Evolutionary conservation across 2,888 invertebrate genomes (phyloP), one percentile per base, ranked within the genome.

Genomic region (Geophilus truncorum): DNA sequence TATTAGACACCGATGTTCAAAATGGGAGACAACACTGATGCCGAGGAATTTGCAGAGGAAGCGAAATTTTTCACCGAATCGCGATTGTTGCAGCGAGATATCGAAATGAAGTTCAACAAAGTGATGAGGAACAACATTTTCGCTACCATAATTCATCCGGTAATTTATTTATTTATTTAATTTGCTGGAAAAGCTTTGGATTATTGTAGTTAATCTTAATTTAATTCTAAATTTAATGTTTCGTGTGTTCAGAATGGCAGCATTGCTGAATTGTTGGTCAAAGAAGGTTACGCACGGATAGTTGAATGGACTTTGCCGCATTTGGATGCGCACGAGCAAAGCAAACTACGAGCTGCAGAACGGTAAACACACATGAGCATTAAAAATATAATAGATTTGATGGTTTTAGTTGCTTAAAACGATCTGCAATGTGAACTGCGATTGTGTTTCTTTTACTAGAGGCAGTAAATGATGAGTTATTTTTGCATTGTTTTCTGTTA

Each of bases 1-100:
- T 84, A 84, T 2, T 83, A 89, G 89, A 87, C 88, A 83, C 89
- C 89, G 21, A 88, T 93, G 80, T 93, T 94, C 80, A 95, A 94
- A 87, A 90, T 93, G 0, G 93, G 94, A 85, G 91, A 92, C 0
- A 93, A 92, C 57, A 91, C 91, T 57, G 85, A 86, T 78, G 84
- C 85, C 7, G 90, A 91, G 83, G 87, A 88, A 25, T 94, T 90
- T 86, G 93, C 94, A 0, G 95, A 96, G 84, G 97, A 99, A 88
- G 98, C 98, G 0, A 93, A 93, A 82, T 98, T 91, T 88, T 98
- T 95, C 87, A 94, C 96, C 0, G 99, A 99, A 87, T 91, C 93
- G 1, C 91, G 95, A 77, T 90, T 99, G 6, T 90, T 99, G 51
- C 98, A 99, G 85, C 91, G 95, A 85, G 94, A 97, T 86, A 91